Percentiles rank a stretch among this genome's conserved stretches.
Conservation (phyloP, 2,113 vertebrate genomes). For the Chionis minor region DNA sequence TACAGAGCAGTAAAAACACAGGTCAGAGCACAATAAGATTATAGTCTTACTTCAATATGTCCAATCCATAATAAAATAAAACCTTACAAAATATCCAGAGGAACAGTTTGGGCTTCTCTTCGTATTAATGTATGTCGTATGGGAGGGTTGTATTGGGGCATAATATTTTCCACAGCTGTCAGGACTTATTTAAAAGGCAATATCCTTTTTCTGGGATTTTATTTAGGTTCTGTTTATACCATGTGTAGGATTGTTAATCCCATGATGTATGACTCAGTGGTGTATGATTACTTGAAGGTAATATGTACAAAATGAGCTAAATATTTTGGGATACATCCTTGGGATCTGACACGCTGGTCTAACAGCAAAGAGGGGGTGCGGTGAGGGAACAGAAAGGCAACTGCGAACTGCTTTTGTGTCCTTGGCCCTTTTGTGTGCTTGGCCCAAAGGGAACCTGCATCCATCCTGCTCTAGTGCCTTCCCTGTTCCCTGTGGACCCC, state of each 20-base stretch:
- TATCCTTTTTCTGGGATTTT: constrained; percentile 75
- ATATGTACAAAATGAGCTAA: constrained; percentile 54
- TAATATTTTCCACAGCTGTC: constrained; percentile 82
- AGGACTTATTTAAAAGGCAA: constrained; percentile 81
- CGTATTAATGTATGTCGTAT: constrained; percentile 68
- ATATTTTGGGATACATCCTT: constrained; percentile 31
- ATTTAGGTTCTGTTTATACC: constrained; percentile 79
- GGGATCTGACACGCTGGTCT: neutral
- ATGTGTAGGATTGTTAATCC: constrained; percentile 73
- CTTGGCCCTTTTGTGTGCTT: neutral
- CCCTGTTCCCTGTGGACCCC: neutral
- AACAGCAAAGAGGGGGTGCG: accelerated
- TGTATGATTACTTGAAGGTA: constrained; percentile 73
- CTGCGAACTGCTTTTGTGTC: neutral
- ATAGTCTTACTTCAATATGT: constrained; percentile 78
- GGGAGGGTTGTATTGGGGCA: constrained; percentile 69
- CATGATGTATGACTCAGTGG: constrained; percentile 71
- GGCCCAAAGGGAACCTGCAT: neutral
- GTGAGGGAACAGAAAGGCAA: neutral
- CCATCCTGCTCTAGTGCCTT: neutral
- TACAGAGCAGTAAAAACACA: constrained; percentile 73
- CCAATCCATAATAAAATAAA: constrained; percentile 75
- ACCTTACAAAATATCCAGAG: constrained; percentile 69
- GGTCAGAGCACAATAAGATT: constrained; percentile 79
- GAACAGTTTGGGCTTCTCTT: constrained; percentile 64